A percentile compares a stretch with the other conserved stretches of the same genome.
Conservation (phyloP, 2,888 invertebrate species). For the Pterostichus madidus region DNA sequence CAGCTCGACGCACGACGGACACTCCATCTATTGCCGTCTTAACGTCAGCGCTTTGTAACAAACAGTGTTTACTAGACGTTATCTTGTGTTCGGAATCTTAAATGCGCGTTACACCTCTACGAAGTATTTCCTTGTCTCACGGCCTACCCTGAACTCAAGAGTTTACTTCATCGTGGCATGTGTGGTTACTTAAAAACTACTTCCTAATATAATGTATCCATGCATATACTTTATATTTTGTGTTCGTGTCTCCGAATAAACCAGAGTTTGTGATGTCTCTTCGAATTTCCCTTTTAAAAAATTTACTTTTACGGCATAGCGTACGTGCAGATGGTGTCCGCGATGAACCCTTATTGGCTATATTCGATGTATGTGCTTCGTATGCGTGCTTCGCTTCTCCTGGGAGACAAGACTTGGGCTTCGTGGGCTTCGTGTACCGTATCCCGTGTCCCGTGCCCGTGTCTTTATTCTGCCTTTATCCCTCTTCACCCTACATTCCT, state of each 20-base stretch:
- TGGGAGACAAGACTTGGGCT: slow-evolving; percentile 36
- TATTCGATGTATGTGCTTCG: slow-evolving; percentile 53
- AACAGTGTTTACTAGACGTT: slow-evolving; percentile 58
- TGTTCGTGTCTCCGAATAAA: slow-evolving; percentile 4
- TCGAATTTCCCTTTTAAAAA: slow-evolving; percentile 60
- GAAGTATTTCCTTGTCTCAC: slow-evolving; percentile 17
- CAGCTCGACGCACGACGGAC: neutral
- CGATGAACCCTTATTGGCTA: slow-evolving; percentile 59
- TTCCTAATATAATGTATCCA: too few species aligned
- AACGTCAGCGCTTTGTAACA: slow-evolving; percentile 47
- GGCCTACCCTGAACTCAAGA: neutral
- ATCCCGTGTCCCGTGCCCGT: neutral
- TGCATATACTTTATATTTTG: neutral
- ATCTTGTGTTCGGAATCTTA: slow-evolving; percentile 57
- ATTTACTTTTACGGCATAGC: slow-evolving; percentile 56
- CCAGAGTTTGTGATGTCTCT: slow-evolving; percentile 41
- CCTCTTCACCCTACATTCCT: neutral
- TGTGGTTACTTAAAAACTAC: neutral
- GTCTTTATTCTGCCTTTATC: slow-evolving; percentile 20
- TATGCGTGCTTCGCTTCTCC: slow-evolving; percentile 47
- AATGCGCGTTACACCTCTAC: slow-evolving; percentile 39
- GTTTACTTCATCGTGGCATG: slow-evolving; percentile 12
- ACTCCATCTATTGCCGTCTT: slow-evolving; percentile 30
- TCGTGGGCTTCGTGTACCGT: too few species aligned
- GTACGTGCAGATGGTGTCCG: slow-evolving; percentile 57